Base-by-base conservation (phyloP, 2,797 vertebrate genomes). In the Sphenopsis melanotis region DNA sequence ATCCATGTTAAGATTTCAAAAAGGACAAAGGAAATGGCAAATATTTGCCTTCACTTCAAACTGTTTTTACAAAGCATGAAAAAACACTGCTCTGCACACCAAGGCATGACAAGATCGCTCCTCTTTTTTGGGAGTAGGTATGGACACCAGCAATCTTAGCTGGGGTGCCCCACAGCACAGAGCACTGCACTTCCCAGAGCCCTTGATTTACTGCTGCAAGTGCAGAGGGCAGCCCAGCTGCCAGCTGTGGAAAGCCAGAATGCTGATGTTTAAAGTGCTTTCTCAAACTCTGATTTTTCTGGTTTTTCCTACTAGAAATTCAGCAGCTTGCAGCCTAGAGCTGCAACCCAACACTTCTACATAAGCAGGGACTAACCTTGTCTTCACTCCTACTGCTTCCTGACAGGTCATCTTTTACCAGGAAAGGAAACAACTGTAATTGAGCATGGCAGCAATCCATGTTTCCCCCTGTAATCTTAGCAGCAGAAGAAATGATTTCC, bases 401-500 rank as follows among this genome's bases (percentile, higher is more conserved):
- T 89, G 82, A 75, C 8, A 3, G 57, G 53, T 50, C 1, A 0
- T 9, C 24, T 70, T 24, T 68, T 91, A 95, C 82, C 77, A 87
- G 79, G 61, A 91, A 83, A 90, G 87, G 82, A 95, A 97, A 90
- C 70, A 87, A 87, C 69, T 6, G 1, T 23, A 69, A 85, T 21
- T 46, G 60, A 89, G 49, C 42, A 56, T 64, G 69, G 42, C 63
- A 89, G 68, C 70, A 81, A 78, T 53, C 84, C 69, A 76, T 44
- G 20, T 46, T 71, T 53, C 29, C 50, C 64, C 52, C 18, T 23
- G 32, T 55, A 92, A 92, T 80, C 77, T 76, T 7, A 90, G 82
- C 84, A 89, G 68, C 61, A 91, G 65, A 42, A 90, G 83, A 77
- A 92, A 85, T 41, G 12, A 39, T 64, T 96, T 96, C 94, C 95